Percentiles rank a stretch among this genome's conserved stretches.
These are phyloP conservation scores for Drosophila kokeensis DNA, from an alignment of 2,888 invertebrate species.

Conservation along the genomic window DNA sequence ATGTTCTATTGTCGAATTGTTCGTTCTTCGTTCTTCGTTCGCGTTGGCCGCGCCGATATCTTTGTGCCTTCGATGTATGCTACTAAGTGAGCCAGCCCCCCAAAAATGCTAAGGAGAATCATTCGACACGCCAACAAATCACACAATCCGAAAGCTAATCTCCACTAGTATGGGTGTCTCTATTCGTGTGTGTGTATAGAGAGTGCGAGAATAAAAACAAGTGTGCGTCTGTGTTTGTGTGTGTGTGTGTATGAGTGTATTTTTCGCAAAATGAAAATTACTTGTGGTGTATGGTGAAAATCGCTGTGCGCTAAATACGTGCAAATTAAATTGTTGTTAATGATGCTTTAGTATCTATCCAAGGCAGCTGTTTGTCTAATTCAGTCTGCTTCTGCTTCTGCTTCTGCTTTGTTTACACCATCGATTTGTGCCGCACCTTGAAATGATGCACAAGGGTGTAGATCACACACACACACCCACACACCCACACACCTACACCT, in stretches of 20 bases:
- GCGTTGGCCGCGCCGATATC: constrained; percentile 79
- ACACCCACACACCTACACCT: not conserved
- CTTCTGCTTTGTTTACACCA: constrained; percentile 75
- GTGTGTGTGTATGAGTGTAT: not conserved
- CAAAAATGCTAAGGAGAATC: constrained; percentile 54
- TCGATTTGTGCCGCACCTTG: constrained; percentile 75
- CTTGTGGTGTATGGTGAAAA: constrained; percentile 44
- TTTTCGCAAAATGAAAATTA: constrained; percentile 43
- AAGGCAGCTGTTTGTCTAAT: constrained; percentile 11
- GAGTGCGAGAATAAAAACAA: not conserved
- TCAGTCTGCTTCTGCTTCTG: constrained; percentile 32
- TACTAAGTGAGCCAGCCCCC: constrained; percentile 68
- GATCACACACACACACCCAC: constrained; percentile 3
- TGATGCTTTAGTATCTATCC: constrained; percentile 43
- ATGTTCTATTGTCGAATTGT: constrained; percentile 69
- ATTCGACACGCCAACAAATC: constrained; percentile 39
- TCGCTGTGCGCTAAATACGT: constrained; percentile 49
- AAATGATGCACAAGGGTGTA: constrained; percentile 48
- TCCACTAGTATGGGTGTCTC: constrained; percentile 33
- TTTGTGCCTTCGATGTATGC: constrained; percentile 78
- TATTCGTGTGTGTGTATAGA: not conserved
- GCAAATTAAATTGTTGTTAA: constrained; percentile 62
- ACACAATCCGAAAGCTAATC: constrained; percentile 49
- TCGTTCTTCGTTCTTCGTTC: constrained; percentile 74
- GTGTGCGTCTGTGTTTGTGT: not conserved